phyloP scores from a whole-genome alignment of 2,113 vertebrate species.

The Mionectes macconnelli region DNA sequence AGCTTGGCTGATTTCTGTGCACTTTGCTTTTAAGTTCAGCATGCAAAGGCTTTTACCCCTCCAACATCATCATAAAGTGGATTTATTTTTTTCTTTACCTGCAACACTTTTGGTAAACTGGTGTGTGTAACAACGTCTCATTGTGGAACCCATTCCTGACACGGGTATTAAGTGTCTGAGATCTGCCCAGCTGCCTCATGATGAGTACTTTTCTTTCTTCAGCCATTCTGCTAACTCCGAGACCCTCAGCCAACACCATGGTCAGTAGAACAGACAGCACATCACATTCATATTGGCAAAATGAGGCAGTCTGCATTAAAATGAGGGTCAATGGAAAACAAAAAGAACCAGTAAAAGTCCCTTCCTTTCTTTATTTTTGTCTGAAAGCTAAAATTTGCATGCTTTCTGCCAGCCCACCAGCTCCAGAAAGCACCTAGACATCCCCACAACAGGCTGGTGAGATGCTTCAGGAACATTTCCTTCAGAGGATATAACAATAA shows the following conservation, averaged over 20 bases:
- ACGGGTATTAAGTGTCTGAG: background rate
- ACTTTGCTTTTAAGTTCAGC: background rate
- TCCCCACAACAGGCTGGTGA: background rate
- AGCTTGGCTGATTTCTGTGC: background rate
- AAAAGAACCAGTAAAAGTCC: background rate
- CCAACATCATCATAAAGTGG: background rate
- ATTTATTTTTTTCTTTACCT: background rate
- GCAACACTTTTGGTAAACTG: background rate
- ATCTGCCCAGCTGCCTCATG: background rate
- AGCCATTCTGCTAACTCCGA: background rate
- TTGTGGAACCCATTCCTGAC: background rate
- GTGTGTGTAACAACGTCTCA: background rate
- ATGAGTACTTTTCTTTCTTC: background rate
- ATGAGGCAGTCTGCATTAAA: background rate
- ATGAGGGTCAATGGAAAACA: background rate
- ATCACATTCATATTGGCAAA: background rate
- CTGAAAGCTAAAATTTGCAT: background rate
- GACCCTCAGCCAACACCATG: background rate
- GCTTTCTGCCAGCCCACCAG: background rate
- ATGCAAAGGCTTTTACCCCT: background rate
- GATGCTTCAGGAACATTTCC: background rate
- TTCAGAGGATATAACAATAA: background rate
- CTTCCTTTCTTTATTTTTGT: background rate
- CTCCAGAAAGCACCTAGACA: slow-evolving; percentile 19
- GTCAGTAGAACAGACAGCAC: background rate